Evolutionary conservation across 2,888 invertebrate genomes (phyloP), one percentile per base, ranked within the genome.

Genomic region (Drosophila differens): DNA sequence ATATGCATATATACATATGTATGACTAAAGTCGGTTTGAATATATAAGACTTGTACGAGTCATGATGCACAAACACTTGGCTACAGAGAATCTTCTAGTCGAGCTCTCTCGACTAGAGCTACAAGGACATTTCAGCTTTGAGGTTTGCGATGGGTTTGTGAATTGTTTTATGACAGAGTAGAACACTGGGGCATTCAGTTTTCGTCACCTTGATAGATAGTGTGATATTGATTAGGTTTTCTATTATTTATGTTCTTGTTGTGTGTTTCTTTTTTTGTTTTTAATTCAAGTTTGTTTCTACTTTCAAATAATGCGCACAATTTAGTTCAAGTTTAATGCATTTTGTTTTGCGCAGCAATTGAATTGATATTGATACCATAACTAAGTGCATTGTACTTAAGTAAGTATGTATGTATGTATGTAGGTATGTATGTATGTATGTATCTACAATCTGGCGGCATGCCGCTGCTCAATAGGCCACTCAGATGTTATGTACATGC

Each of bases 261-360:
- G 22, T 28, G 14, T 33, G 7, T 33, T 33, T 32, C 6, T 47
- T 14, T 32, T 59, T 61, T 66, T 22, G 33, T 52, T 35, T 1
- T 33, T 1, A 19, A 30, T 53, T 53, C 44, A 32, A 32, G 47
- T 55, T 60, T 39, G 33, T 41, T 35, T 57, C 39, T 14, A 35
- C 57, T 51, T 69, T 69, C 32, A 55, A 74, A 60, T 67, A 79
- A 76, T 49, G 55, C 73, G 78, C 64, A 52, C 63, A 59, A 83
- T 79, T 81, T 79, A 79, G 89, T 81, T 83, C 89, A 83, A 89
- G 89, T 86, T 89, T 76, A 81, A 77, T 84, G 76, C 70, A 79
- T 66, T 60, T 70, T 79, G 54, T 83, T 85, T 89, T 89, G 79
- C 89, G 85, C 79, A 79, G 82, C 59, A 79, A 74, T 73, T 49